Conservation (phyloP, 2,113 vertebrate genomes). For the Damaliscus lunatus region DNA sequence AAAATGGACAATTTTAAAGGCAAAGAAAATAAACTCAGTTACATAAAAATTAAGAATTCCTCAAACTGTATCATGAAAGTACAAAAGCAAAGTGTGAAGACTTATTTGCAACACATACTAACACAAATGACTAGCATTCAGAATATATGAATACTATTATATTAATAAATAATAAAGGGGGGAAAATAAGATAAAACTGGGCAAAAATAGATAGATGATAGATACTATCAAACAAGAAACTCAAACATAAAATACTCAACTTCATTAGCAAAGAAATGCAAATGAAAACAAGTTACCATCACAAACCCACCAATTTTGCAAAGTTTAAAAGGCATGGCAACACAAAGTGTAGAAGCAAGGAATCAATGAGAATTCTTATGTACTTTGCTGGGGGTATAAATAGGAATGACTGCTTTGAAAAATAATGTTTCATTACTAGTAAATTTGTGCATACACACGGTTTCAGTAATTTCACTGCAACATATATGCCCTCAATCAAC, state of each 20-base stretch:
- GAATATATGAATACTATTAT: not conserved
- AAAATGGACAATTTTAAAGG: not conserved
- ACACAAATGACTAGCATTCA: not conserved
- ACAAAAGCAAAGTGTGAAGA: not conserved
- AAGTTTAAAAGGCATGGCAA: not conserved
- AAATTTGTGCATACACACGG: not conserved
- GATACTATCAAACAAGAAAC: not conserved
- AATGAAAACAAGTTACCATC: not conserved
- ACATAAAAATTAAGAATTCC: not conserved
- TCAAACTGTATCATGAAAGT: not conserved
- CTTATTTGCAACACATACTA: not conserved
- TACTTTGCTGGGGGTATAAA: not conserved
- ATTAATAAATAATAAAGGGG: not conserved
- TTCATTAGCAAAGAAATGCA: not conserved
- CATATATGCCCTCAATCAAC: not conserved
- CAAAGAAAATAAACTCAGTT: not conserved
- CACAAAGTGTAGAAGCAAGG: not conserved
- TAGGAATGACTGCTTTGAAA: not conserved
- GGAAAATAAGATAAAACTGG: not conserved
- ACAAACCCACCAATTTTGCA: not conserved
- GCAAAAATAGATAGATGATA: not conserved
- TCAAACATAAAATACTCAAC: not conserved
- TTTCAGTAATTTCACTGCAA: not conserved
- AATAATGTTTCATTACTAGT: not conserved
- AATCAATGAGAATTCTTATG: not conserved